Percentiles rank a stretch among this genome's conserved stretches.
Evolutionary conservation across 2,888 invertebrate genomes (phyloP).

Genomic region (Patella pellucida): DNA sequence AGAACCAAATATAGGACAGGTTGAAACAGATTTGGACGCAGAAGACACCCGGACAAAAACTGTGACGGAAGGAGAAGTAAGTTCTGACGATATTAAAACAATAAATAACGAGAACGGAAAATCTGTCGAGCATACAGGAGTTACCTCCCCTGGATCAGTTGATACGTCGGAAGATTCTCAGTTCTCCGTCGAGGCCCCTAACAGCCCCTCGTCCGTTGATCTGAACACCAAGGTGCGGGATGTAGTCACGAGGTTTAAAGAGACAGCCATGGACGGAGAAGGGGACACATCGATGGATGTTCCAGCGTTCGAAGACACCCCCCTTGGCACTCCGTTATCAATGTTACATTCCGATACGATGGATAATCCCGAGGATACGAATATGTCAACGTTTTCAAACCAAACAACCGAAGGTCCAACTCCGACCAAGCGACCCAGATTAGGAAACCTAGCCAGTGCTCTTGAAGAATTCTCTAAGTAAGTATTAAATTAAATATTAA

Average conservation of each 20-base stretch:
- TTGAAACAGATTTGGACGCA: background rate
- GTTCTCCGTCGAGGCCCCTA: background rate
- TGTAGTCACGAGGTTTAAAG: background rate
- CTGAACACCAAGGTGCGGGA: background rate
- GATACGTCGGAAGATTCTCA: slow-evolving; percentile 1
- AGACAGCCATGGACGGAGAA: background rate
- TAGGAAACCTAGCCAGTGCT: background rate
- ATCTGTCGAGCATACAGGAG: background rate
- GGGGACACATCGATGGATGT: background rate
- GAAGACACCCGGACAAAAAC: background rate
- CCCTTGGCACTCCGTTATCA: background rate
- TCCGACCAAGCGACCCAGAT: background rate
- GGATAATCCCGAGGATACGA: background rate
- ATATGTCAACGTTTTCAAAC: background rate
- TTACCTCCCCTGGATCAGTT: background rate
- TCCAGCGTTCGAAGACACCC: background rate
- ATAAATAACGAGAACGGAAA: background rate
- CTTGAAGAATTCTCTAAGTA: background rate
- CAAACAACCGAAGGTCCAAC: background rate
- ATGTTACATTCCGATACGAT: background rate
- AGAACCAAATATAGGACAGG: too few relatives aligned
- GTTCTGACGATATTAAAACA: background rate
- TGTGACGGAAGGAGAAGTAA: background rate
- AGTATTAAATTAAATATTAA: background rate
- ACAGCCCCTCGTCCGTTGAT: background rate